A percentile compares a stretch with the other conserved stretches of the same genome.
Evolutionary conservation across 2,888 invertebrate species (phyloP).

Genomic region (Phalera bucephala): DNA sequence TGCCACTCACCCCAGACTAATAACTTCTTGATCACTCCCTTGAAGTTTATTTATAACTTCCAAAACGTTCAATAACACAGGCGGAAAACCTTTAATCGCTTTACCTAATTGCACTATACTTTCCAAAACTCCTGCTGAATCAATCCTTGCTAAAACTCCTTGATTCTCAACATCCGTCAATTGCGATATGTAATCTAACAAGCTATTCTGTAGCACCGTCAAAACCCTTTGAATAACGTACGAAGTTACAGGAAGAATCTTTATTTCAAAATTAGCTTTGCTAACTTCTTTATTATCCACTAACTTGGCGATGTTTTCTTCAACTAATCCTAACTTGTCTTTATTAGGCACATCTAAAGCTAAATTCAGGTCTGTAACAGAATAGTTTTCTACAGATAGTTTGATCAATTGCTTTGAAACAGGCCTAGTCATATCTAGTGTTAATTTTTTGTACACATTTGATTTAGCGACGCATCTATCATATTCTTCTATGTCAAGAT

Average conservation of each 20-base stretch:
- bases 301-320: slow-evolving; percentile 39
- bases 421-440: slow-evolving; percentile 54
- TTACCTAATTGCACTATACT: slow-evolving; percentile 40
- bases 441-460: slow-evolving; percentile 42
- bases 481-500: slow-evolving; percentile 50
- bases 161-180: slow-evolving; percentile 18
- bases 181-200: slow-evolving; percentile 37
- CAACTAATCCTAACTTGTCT: slow-evolving; percentile 32
- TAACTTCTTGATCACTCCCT: slow-evolving; percentile 26
- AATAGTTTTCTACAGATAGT: slow-evolving; percentile 32
- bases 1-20: slow-evolving; percentile 41
- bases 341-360: slow-evolving; percentile 55
- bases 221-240: slow-evolving; percentile 72
- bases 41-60: slow-evolving; percentile 44
- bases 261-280: slow-evolving; percentile 33
- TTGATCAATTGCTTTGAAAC: slow-evolving; percentile 52
- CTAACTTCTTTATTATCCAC: slow-evolving; percentile 23
- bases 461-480: slow-evolving; percentile 40
- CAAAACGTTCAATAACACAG: slow-evolving; percentile 54
- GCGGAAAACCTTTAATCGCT: slow-evolving; percentile 50
- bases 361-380: slow-evolving; percentile 40
- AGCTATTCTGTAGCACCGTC: slow-evolving; percentile 42
- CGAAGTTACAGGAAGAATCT: slow-evolving; percentile 83
- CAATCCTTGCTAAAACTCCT: slow-evolving; percentile 8
- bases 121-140: slow-evolving; percentile 29